Evolutionary conservation across 2,113 vertebrate genomes (phyloP).

Genomic region (Rhabdornis inornatus): DNA sequence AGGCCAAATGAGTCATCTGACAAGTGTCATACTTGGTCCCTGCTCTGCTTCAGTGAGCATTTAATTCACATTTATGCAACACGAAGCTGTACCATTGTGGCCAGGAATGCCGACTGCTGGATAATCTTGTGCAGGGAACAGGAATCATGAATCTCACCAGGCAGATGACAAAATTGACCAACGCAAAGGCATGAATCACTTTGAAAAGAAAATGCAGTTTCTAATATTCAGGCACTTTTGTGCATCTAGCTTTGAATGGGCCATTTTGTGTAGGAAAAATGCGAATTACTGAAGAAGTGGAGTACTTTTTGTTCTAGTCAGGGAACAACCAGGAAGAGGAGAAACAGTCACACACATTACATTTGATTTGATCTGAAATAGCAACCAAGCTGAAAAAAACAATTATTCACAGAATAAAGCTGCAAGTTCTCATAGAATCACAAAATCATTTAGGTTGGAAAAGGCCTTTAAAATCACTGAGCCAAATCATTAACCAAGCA

Average conservation of each 20-base stretch:
- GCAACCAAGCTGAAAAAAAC: slow-evolving; percentile 13
- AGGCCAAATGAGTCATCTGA: not conserved
- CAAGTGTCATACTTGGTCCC: not conserved
- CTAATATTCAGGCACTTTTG: not conserved
- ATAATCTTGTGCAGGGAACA: not conserved
- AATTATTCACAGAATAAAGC: not conserved
- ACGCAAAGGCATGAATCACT: not conserved
- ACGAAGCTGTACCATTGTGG: not conserved
- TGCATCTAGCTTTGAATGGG: not conserved
- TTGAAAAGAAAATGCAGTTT: not conserved
- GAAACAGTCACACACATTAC: not conserved
- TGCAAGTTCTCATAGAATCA: not conserved
- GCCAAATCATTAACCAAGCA: not conserved
- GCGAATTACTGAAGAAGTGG: not conserved
- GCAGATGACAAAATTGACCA: not conserved
- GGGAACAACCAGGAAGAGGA: not conserved
- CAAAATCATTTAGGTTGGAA: not conserved
- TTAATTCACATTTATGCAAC: not conserved
- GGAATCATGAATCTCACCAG: not conserved
- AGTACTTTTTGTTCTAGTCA: not conserved
- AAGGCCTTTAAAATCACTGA: not conserved
- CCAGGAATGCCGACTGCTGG: not conserved
- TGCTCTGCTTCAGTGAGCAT: not conserved
- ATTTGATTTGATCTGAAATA: slow-evolving; percentile 1
- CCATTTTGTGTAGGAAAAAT: not conserved